Percentiles rank a stretch among this genome's conserved stretches.
Evolutionary conservation across 2,888 invertebrate species (phyloP).

Genomic region (Uropetala carovei): DNA sequence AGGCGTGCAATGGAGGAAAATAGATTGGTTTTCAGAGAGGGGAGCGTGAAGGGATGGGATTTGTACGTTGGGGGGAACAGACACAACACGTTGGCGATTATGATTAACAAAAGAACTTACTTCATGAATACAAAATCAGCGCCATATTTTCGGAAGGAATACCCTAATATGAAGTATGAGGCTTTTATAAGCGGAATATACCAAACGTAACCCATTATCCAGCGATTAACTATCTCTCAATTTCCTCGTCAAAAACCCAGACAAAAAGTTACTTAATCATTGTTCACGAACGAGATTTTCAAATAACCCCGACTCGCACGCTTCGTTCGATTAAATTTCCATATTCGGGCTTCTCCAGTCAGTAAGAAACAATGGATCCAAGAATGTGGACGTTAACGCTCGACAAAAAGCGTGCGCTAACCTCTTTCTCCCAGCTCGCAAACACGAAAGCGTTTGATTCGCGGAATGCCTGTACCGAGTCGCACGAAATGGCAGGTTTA

Average conservation of each 20-base stretch:
- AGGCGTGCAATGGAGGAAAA: background rate
- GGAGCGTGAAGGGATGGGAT: background rate
- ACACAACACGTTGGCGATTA: slow-evolving; percentile 38
- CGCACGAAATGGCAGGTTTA: background rate
- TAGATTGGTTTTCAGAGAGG: background rate
- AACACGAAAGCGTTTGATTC: background rate
- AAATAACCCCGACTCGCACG: too few relatives aligned
- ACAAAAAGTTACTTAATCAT: too few relatives aligned
- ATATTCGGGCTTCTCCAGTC: too few relatives aligned
- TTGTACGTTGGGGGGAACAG: slow-evolving; percentile 8
- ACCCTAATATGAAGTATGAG: background rate
- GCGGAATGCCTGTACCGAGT: background rate
- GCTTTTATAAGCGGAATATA: too few relatives aligned
- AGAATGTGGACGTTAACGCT: background rate
- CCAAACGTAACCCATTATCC: too few relatives aligned
- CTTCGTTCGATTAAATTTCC: too few relatives aligned
- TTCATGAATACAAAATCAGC: slow-evolving; percentile 45
- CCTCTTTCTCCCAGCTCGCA: background rate
- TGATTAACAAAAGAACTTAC: slow-evolving; percentile 52
- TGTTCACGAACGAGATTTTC: too few relatives aligned
- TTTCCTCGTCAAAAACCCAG: too few relatives aligned
- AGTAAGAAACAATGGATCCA: background rate
- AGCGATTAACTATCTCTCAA: too few relatives aligned
- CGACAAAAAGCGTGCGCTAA: background rate
- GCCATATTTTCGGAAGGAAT: background rate